These are phyloP conservation scores for Peromyscus polionotus DNA, from an alignment of 2,113 vertebrate species.

Conservation along the genomic window DNA sequence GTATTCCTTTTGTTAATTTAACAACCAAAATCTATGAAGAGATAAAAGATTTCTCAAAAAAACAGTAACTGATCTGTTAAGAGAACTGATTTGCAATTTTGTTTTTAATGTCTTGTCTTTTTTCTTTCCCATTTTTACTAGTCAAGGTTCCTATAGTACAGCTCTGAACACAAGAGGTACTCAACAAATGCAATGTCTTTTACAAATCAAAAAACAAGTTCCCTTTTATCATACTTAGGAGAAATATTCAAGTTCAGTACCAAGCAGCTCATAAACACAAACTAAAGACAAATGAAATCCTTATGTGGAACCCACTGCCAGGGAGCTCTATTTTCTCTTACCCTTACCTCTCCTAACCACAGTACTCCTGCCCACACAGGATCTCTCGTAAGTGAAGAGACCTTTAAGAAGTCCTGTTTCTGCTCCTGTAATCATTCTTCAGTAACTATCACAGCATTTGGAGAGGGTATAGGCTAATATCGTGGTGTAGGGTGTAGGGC, in stretches of 20 bases:
- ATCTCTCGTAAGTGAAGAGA: not conserved
- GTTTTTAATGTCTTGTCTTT: not conserved
- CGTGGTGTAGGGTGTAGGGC: not conserved
- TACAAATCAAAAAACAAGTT: not conserved
- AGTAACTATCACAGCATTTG: not conserved
- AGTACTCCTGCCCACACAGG: not conserved
- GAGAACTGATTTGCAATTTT: not conserved
- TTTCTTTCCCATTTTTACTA: conserved; percentile 6
- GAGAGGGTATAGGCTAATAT: not conserved
- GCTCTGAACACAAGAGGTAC: not conserved
- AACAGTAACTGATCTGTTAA: not conserved
- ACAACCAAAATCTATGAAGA: conserved; percentile 32
- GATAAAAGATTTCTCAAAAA: not conserved
- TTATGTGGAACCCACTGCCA: not conserved
- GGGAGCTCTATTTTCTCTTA: not conserved
- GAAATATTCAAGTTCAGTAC: not conserved
- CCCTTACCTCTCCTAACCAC: not conserved
- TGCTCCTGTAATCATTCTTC: not conserved
- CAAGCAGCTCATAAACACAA: not conserved
- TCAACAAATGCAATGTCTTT: not conserved
- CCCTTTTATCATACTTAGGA: conserved; percentile 6
- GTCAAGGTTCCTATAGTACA: not conserved
- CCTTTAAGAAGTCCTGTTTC: conserved; percentile 1
- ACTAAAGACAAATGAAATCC: conserved; percentile 2
- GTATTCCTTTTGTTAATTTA: conserved; percentile 36